Evolutionary conservation across 2,113 vertebrate species (phyloP).

Genomic region (Toxotes chatareus): DNA sequence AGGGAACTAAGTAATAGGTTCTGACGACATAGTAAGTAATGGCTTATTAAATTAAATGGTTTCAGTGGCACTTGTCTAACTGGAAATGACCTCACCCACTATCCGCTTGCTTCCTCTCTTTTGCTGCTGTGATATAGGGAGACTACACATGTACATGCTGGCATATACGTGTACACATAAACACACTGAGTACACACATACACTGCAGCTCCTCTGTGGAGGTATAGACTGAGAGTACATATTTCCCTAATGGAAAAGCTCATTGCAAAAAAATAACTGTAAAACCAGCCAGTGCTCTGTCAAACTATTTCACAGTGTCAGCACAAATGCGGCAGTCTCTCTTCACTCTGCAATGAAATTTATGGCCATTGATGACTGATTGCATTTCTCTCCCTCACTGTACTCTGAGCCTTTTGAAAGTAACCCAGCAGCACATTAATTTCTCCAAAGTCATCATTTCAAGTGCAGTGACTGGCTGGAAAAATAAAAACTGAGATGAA

Average conservation of each 20-base stretch:
- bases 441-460: slow-evolving; percentile 77
- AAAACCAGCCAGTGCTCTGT: slow-evolving; percentile 73
- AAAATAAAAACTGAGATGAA: slow-evolving; percentile 73
- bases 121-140: slow-evolving; percentile 36
- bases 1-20: slow-evolving; percentile 32
- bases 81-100: slow-evolving; percentile 58
- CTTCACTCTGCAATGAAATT: slow-evolving; percentile 78
- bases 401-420: slow-evolving; percentile 75
- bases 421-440: slow-evolving; percentile 76
- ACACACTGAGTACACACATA: slow-evolving; percentile 33
- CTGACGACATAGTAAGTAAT: slow-evolving; percentile 55
- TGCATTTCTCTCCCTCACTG: slow-evolving; percentile 69
- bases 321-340: slow-evolving; percentile 73
- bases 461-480: slow-evolving; percentile 72
- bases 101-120: slow-evolving; percentile 21
- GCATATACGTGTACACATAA: slow-evolving; percentile 29
- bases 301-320: slow-evolving; percentile 82
- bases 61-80: slow-evolving; percentile 58
- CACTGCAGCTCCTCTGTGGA: slow-evolving; percentile 23
- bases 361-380: slow-evolving; percentile 82
- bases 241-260: slow-evolving; percentile 81
- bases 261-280: slow-evolving; percentile 76
- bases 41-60: slow-evolving; percentile 69
- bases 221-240: slow-evolving; percentile 42
- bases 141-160: slow-evolving; percentile 12